A percentile compares a stretch with the other conserved stretches of the same genome.
phyloP scores from a whole-genome alignment of 2,797 vertebrate species.

The Borostomias antarcticus region DNA sequence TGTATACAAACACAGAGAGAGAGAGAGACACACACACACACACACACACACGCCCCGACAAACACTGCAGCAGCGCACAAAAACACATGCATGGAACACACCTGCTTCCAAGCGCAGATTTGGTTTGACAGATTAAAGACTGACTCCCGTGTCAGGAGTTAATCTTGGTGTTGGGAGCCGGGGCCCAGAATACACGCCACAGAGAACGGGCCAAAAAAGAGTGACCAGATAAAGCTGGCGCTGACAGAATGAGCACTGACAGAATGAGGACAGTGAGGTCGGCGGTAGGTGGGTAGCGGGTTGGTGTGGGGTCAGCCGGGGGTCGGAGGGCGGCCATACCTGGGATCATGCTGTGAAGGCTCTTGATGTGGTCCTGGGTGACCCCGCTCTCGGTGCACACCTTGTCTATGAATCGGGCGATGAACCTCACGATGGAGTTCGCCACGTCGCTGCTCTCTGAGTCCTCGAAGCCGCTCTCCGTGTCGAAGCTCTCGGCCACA shows the following conservation, averaged over 20 bases:
- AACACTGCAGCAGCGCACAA: too few species aligned
- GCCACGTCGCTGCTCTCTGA: constrained; percentile 92
- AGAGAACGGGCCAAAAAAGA: too few species aligned
- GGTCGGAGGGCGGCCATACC: constrained; percentile 69
- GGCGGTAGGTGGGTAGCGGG: background rate
- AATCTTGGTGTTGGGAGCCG: constrained; percentile 45
- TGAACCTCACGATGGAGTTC: constrained; percentile 90
- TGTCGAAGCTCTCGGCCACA: constrained; percentile 97
- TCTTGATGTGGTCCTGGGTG: constrained; percentile 97
- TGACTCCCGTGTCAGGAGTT: constrained; percentile 48
- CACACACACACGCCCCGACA: constrained; percentile 23
- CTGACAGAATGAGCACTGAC: constrained; percentile 14
- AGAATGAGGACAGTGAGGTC: constrained; percentile 40
- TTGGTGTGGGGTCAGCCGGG: background rate
- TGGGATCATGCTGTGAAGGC: constrained; percentile 98
- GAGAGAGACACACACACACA: constrained; percentile 12
- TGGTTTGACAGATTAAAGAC: constrained; percentile 51
- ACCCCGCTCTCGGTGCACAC: constrained; percentile 98
- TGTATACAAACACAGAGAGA: background rate
- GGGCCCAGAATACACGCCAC: constrained; percentile 49
- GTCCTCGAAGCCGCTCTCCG: constrained; percentile 97
- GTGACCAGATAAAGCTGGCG: background rate
- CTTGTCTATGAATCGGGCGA: constrained; percentile 97
- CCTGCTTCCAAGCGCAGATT: constrained; percentile 26
- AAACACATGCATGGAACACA: too few species aligned